These are phyloP conservation scores for Drosophila suboccidentalis DNA, from an alignment of 2,888 invertebrate genomes.

Conservation along the genomic window DNA sequence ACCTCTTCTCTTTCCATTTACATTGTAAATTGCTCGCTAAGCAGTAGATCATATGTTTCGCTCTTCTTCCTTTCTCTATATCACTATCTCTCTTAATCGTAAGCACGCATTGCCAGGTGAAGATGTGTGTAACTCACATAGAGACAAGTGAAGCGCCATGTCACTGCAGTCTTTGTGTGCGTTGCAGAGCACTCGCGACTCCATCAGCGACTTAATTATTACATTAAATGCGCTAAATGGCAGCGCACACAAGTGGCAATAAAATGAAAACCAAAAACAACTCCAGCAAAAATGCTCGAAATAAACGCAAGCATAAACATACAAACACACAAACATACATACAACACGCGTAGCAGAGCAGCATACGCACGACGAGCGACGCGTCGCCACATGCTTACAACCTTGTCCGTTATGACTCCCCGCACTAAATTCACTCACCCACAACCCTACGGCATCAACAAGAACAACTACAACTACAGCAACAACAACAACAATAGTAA, in stretches of 20 bases:
- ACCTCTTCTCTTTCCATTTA: background rate
- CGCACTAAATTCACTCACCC: slow-evolving; percentile 46
- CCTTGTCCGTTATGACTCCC: slow-evolving; percentile 71
- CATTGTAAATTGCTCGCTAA: background rate
- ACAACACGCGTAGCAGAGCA: slow-evolving; percentile 15
- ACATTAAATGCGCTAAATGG: slow-evolving; percentile 80
- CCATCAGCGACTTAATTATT: slow-evolving; percentile 78
- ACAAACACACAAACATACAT: slow-evolving; percentile 14
- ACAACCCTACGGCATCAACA: slow-evolving; percentile 45
- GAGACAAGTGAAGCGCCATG: slow-evolving; percentile 8
- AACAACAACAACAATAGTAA: slow-evolving; percentile 29
- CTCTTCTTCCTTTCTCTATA: background rate
- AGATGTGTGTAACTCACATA: background rate
- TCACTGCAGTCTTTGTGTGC: background rate
- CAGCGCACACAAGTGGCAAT: slow-evolving; percentile 77
- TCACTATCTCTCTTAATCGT: background rate
- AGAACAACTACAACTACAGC: slow-evolving; percentile 24
- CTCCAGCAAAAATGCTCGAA: slow-evolving; percentile 42
- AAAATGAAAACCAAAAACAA: slow-evolving; percentile 60
- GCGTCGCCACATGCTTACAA: slow-evolving; percentile 72
- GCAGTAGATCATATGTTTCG: slow-evolving; percentile 10
- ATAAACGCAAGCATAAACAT: slow-evolving; percentile 19
- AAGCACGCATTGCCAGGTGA: slow-evolving; percentile 5
- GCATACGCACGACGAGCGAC: slow-evolving; percentile 38
- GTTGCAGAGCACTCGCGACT: slow-evolving; percentile 57